Evolutionary conservation across 2,888 invertebrate genomes (phyloP), one percentile per base, ranked within the genome.

Genomic region (Mongoloraphidia duomilia): DNA sequence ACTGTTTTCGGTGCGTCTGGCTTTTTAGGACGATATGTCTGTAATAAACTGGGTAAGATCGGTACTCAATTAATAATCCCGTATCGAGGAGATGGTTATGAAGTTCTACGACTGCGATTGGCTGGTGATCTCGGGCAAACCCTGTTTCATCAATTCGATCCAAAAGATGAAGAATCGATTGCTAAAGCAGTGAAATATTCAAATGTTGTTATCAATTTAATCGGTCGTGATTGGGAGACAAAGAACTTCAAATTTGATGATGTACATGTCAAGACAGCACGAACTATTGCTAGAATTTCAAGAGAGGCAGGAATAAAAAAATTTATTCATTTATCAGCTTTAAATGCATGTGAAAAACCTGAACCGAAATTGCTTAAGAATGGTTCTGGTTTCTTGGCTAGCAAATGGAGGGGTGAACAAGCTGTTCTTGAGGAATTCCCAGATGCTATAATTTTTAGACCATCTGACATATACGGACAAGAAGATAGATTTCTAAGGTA

Each of bases 1-100:
- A 98, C 98, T n/a, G 87, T 98, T 1, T 96, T 97, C 66, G 97
- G 97, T 46, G 80, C 81, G 49, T 82, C 83, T 36, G 97, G 97
- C 2, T 92, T 91, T 61, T 69, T 96, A 1, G 98, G 97, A 0
- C 75, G 81, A 55, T 83, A 85, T 71, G 79, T 97, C 12, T 83
- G 87, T 65, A 95, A 93, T 64, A 81, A 83, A 60, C 72, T 99
- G 48, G 97, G 95, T 59, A 91, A 86, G 69, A 77, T 75, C 56
- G 90, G 92, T 13, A 76, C 82, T 2, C 92, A 92, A 77, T 82
- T 82, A 67, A 87, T 98, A 55, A 65, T 96, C 55, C 96, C 98
- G 1, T 93, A 96, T 65, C 78, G 97, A 60, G 80, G 86, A 50
- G 95, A 96, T 62, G 77, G 79, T 49, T 88, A 89, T 65, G 82